Base-by-base conservation (phyloP, 2,888 invertebrate genomes). In the Temnothorax unifasciatus region DNA sequence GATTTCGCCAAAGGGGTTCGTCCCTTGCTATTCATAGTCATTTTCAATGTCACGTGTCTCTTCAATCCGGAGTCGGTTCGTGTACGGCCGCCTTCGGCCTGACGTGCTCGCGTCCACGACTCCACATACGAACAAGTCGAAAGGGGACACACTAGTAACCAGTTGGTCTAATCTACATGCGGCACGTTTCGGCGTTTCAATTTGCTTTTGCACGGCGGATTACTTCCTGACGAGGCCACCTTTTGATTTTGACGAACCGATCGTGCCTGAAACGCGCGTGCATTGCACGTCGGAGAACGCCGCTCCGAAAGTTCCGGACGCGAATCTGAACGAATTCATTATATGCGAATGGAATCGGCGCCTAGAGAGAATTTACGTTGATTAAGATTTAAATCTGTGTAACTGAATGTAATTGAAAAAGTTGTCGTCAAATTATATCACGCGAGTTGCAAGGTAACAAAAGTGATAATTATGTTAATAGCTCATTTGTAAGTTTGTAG, bases 21-120 rank as follows among this genome's bases (percentile, higher is more conserved):
- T 88, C 91, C 89, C 90, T 87, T 85, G 90, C 92, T 92, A 93
- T 93, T 93, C 92, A 93, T 92, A 91, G 92, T 91, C 29, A 29
- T 29, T 90, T 91, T 92, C 91, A 87, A 87, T 90, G 93, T 93
- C 93, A 93, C 93, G 93, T 93, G 93, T 91, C 93, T 89, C 90
- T 92, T 92, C 89, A 91, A 92, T 91, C 88, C 89, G 85, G 77
- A 86, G 85, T 88, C 88, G 91, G 88, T 88, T 89, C 90, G 90
- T 90, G 74, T 71, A 71, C 63, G 52, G 59, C 57, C 41, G 57
- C 11, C 64, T 44, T 79, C 66, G 50, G 68, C 34, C 82, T 76
- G 77, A 44, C 76, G 64, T 41, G 77, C 79, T 34, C 79, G 44
- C 21, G 73, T 41, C 18, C 64, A 29, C 29, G 29, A 29, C 29